A percentile compares a stretch with the other conserved stretches of the same genome.
Conservation (phyloP, 2,113 vertebrate species). For the Hydrochoerus hydrochaeris region DNA sequence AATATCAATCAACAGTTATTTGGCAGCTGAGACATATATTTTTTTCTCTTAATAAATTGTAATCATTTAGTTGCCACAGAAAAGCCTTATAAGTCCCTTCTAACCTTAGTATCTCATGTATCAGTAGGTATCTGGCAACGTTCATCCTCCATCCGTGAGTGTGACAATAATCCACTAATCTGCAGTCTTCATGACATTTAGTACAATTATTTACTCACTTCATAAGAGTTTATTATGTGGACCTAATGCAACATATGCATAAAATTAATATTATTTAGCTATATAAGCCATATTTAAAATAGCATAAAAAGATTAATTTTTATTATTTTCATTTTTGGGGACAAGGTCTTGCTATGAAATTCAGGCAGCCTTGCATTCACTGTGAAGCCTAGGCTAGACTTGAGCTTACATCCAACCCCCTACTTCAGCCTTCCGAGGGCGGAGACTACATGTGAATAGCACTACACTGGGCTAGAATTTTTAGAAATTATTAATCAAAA, state of each 20-base stretch:
- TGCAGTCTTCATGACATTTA: background rate
- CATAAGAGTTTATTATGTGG: background rate
- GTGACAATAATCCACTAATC: background rate
- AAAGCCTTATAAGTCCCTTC: background rate
- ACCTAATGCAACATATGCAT: background rate
- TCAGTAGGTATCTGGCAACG: background rate
- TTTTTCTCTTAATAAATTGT: background rate
- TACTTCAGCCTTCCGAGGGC: background rate
- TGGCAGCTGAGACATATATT: background rate
- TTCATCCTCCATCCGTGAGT: background rate
- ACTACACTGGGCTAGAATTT: background rate
- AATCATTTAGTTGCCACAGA: background rate
- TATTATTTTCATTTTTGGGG: background rate
- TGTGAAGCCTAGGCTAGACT: background rate
- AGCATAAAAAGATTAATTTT: background rate
- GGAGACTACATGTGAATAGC: background rate
- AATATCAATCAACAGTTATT: constrained; percentile 8
- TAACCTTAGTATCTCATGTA: background rate
- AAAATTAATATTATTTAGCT: background rate
- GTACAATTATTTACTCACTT: background rate
- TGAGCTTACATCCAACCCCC: background rate
- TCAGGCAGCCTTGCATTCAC: background rate
- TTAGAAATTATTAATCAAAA: background rate
- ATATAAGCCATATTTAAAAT: background rate
- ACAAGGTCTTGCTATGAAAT: background rate